Percentiles rank a stretch among this genome's conserved stretches.
Evolutionary conservation across 2,113 vertebrate genomes (phyloP).

Genomic region (Phoxinus phoxinus): DNA sequence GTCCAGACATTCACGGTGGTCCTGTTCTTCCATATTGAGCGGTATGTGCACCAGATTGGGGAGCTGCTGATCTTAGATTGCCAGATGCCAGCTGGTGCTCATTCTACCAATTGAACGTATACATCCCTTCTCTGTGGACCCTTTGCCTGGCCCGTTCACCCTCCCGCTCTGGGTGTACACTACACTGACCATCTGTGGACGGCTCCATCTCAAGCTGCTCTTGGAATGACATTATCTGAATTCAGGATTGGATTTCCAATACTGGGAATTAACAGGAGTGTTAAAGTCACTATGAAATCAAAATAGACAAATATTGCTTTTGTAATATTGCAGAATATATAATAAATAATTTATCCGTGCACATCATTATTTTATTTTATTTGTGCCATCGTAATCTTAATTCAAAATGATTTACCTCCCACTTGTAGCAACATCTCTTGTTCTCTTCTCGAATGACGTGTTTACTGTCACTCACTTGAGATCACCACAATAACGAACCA

Average conservation of each 20-base stretch:
- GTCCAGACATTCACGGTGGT: slow-evolving; percentile 39
- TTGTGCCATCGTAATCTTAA: no score
- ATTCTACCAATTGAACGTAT: slow-evolving; percentile 2
- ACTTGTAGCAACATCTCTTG: no score
- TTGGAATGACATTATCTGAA: slow-evolving; percentile 31
- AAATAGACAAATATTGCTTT: no score
- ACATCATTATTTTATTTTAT: no score
- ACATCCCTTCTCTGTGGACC: slow-evolving; percentile 15
- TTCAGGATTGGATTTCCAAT: not conserved
- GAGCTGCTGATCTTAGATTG: slow-evolving; percentile 5
- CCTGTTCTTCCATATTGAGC: slow-evolving; percentile 7
- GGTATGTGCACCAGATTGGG: slow-evolving; percentile 35
- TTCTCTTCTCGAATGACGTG: no score
- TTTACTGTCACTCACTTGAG: no score
- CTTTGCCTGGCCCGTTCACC: slow-evolving; percentile 8
- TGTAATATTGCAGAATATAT: no score
- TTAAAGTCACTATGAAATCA: not conserved
- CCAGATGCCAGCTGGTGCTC: slow-evolving; percentile 36
- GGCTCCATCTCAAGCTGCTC: slow-evolving; percentile 30
- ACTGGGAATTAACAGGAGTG: not conserved
- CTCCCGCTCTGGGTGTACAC: slow-evolving; percentile 26
- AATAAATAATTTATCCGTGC: no score
- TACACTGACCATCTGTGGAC: slow-evolving; percentile 41
- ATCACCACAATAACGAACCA: no score
- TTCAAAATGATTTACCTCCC: no score